Base-by-base conservation (phyloP, 2,113 vertebrate species). In the Leptodactylus fuscus region DNA sequence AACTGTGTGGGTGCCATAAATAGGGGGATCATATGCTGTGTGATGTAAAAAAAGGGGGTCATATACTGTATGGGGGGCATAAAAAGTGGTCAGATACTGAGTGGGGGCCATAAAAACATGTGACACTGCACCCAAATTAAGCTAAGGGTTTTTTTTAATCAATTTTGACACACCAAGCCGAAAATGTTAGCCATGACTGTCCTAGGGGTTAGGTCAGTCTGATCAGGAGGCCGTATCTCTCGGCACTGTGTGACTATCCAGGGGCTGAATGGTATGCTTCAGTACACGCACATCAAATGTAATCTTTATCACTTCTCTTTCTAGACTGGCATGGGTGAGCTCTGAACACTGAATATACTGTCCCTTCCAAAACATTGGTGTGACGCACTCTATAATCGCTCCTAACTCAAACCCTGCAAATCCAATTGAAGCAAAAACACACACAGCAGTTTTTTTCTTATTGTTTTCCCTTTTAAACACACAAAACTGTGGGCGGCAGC, bases 401-500 rank as follows among this genome's bases (percentile, higher is more conserved):
- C 65, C 60, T 38, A 53, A 69, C 29, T 53, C 81, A 27, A 85
- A 69, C 44, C 36, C 62, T 55, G 74, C 58, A 58, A 71, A 73
- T 53, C 34, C 38, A 73, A 71, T 46, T 41, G 62, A 58, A 36
- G 9, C 65, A 55, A 80, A 80, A 80, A 58, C 76, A 80, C 27
- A 69, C 74, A 16, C 60, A 46, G 75, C 76, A 58, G 48, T 51
- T 44, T 9, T 69, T 36, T 69, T 22, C 2, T 1, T 36, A 34
- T 69, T 69, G 65, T 69, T 75, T 58, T 60, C 12, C 48, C 27
- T 79, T 48, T 70, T 81, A 85, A 58, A 55, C 36, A 80, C 36
- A 58, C 62, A 73, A 16, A 80, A 12, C 76, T 29, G 62, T 44
- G 60, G 84, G 84, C 55, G 84, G 62, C 76, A 20, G 83, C 65